phyloP scores from a whole-genome alignment of 2,113 vertebrate genomes.

The Platycercus adscitus region DNA sequence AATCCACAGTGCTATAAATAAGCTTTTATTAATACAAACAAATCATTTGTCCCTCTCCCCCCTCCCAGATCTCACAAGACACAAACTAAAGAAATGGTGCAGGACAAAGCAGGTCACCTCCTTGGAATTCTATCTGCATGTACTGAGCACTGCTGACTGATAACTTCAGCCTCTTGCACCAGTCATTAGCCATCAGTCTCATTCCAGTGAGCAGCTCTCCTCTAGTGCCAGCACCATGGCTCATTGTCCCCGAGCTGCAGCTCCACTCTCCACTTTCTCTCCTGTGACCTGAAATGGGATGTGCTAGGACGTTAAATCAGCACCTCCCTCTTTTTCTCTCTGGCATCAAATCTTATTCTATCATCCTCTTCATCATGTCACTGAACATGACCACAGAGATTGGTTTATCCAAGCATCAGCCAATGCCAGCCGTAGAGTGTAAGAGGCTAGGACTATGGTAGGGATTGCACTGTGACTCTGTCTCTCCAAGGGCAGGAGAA shows the following conservation, averaged over 20 bases:
- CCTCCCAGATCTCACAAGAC: neutral
- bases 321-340: neutral
- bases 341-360: neutral
- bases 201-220: neutral
- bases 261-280: neutral
- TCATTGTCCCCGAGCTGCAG: accelerated
- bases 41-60: neutral
- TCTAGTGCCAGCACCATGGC: neutral
- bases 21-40: conserved; percentile 12
- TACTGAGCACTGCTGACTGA: accelerated
- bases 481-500: neutral
- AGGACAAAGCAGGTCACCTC: neutral
- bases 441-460: neutral
- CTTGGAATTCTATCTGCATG: neutral
- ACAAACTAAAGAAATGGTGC: neutral
- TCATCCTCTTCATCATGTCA: neutral
- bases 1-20: neutral
- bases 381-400: neutral
- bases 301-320: neutral
- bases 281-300: neutral
- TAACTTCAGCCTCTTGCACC: neutral
- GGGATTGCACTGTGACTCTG: neutral
- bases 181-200: neutral
- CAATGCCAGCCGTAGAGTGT: neutral
- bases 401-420: neutral